Conservation (phyloP, 2,888 invertebrate species). For the Lasioglossum zephyrum region DNA sequence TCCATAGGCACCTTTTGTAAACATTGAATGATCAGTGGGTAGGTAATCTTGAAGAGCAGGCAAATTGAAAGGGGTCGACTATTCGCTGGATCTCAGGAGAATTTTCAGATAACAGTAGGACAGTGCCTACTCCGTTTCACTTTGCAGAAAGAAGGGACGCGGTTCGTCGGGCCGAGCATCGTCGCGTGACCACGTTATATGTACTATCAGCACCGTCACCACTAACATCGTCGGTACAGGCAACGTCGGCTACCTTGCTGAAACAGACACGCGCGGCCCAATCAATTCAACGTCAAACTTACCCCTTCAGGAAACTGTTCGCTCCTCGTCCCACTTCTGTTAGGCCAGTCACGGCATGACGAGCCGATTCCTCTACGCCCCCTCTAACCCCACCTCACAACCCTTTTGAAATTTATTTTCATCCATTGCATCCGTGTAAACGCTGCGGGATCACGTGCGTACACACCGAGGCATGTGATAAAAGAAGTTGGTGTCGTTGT, state of each 20-base stretch:
- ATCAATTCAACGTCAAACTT: constrained; percentile 82
- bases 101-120: constrained; percentile 44
- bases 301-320: constrained; percentile 67
- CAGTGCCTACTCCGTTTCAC: constrained; percentile 61
- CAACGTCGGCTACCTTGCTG: constrained; percentile 50
- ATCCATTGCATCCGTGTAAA: constrained; percentile 66
- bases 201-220: constrained; percentile 61
- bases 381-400: not conserved
- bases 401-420: constrained; percentile 76
- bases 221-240: constrained; percentile 40
- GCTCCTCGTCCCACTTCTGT: constrained; percentile 58
- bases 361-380: constrained; percentile 71
- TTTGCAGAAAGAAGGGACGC: constrained; percentile 36
- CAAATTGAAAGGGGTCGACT: not conserved
- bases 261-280: constrained; percentile 72
- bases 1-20: not conserved
- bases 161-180: not conserved
- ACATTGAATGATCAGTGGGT: not conserved
- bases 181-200: constrained; percentile 70
- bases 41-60: not conserved
- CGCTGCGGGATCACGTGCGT: constrained; percentile 30
- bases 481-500: constrained; percentile 19
- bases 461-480: not conserved
- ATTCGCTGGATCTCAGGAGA: constrained; percentile 42
- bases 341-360: constrained; percentile 79